Conservation (phyloP, 2,113 vertebrate genomes). For the Chamaetylas fuelleborni region DNA sequence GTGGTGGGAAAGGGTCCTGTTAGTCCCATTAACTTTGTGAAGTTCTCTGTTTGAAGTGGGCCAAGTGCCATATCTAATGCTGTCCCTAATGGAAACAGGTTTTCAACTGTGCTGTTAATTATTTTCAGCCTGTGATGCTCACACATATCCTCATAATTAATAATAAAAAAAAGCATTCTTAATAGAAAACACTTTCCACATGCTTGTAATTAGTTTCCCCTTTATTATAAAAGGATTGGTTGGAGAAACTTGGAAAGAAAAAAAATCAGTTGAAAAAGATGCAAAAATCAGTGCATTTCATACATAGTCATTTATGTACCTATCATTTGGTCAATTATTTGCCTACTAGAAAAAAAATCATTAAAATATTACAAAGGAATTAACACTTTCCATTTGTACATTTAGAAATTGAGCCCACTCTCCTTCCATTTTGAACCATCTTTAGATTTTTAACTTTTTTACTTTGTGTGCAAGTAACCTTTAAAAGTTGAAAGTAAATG, state of each 20-base stretch:
- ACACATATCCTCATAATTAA: background rate
- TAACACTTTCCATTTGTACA: background rate
- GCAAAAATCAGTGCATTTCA: background rate
- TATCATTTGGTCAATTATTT: background rate
- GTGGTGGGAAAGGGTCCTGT: background rate
- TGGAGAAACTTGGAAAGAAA: background rate
- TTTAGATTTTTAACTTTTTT: background rate
- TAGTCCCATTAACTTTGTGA: background rate
- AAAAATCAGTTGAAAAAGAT: background rate
- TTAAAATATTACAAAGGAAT: background rate
- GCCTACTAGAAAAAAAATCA: background rate
- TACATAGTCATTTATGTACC: background rate
- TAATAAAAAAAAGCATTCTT: background rate
- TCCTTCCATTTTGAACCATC: background rate
- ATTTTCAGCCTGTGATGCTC: background rate
- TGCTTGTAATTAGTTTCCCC: fast-evolving
- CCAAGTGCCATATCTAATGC: background rate
- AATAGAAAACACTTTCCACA: background rate
- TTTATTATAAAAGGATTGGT: background rate
- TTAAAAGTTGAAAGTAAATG: background rate
- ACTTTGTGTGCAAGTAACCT: background rate
- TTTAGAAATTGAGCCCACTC: background rate
- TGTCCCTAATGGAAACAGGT: background rate
- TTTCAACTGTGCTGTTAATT: background rate
- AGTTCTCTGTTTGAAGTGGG: background rate